phyloP scores from a whole-genome alignment of 1,140 invertebrate genomes.

The Macrosteles quadrilineatus region DNA sequence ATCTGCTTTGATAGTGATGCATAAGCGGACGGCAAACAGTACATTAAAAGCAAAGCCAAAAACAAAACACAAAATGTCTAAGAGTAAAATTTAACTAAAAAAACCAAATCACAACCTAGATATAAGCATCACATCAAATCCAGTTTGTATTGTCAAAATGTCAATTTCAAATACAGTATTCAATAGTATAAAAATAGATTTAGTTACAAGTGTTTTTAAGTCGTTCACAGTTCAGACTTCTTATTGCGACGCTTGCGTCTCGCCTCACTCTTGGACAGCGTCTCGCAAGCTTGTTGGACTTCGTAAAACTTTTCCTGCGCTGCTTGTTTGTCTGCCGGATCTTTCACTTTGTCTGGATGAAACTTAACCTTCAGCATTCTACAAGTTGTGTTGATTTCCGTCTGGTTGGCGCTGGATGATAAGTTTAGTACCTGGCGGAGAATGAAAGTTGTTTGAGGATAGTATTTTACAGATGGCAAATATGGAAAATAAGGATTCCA shows the following conservation, averaged over 20 bases:
- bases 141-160: no score
- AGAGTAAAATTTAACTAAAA: no score
- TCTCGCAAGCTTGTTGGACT: slow-evolving; percentile 90
- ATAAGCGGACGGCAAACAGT: no score
- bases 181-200: no score
- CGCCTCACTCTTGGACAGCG: slow-evolving; percentile 80
- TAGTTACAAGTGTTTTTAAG: no score
- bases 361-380: slow-evolving; percentile 79
- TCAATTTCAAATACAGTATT: no score
- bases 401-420: slow-evolving; percentile 71
- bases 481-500: slow-evolving; percentile 20
- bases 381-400: slow-evolving; percentile 83
- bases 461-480: slow-evolving; percentile 25
- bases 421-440: slow-evolving; percentile 70
- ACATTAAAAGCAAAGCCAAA: no score
- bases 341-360: slow-evolving; percentile 91
- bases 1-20: no score
- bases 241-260: slow-evolving; percentile 71
- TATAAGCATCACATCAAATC: no score
- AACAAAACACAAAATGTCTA: no score
- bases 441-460: slow-evolving; percentile 16
- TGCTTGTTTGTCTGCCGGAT: slow-evolving; percentile 58
- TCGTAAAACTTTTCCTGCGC: slow-evolving; percentile 91
- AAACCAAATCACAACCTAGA: no score
- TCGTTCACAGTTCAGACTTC: slow-evolving; percentile 48